A percentile compares a stretch with the other conserved stretches of the same genome.
These are phyloP conservation scores for Mustelus asterias DNA, from an alignment of 2,113 vertebrate species.

Conservation along the genomic window DNA sequence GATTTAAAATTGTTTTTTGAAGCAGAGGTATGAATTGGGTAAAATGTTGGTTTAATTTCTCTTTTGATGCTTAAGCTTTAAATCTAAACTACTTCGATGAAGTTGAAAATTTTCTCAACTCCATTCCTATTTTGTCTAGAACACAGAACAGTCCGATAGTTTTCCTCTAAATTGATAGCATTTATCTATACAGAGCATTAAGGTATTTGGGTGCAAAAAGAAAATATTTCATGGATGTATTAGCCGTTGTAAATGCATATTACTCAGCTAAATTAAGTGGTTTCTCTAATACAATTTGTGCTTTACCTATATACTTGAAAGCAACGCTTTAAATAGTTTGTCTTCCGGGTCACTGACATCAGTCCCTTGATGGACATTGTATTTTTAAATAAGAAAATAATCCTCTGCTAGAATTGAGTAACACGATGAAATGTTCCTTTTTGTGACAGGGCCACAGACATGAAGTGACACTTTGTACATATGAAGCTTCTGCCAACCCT, in stretches of 20 bases:
- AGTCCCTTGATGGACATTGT: neutral
- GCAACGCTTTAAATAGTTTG: neutral
- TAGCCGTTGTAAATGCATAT: neutral
- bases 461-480: slow-evolving; percentile 93
- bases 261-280: neutral
- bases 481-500: slow-evolving; percentile 86
- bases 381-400: neutral
- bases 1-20: neutral
- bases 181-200: neutral
- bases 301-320: neutral
- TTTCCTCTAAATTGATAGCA: neutral
- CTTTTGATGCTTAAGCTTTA: neutral
- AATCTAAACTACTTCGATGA: neutral
- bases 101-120: neutral
- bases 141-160: neutral
- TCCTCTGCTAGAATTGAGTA: neutral
- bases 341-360: neutral
- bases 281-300: neutral
- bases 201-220: neutral
- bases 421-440: neutral
- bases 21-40: neutral
- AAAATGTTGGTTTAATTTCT: neutral
- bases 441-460: slow-evolving; percentile 74
- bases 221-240: neutral
- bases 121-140: neutral